Evolutionary conservation across 2,113 vertebrate genomes (phyloP).

Genomic region (Ellobius talpinus): DNA sequence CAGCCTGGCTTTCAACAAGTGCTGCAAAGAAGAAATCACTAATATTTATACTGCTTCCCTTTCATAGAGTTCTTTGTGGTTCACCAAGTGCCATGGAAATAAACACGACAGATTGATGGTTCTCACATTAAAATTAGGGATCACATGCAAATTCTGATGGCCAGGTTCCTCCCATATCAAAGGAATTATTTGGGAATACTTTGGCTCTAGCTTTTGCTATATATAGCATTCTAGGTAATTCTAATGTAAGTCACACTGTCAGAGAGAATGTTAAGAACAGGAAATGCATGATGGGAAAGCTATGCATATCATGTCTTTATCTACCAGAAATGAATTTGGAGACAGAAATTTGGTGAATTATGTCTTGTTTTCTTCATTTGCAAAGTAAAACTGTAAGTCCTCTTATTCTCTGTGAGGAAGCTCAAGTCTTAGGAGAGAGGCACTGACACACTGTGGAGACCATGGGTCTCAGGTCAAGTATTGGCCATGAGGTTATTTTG

Average conservation of each 20-base stretch:
- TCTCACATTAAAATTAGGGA: background rate
- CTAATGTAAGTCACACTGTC: background rate
- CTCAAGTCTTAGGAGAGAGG: background rate
- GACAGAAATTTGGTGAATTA: background rate
- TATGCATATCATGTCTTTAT: background rate
- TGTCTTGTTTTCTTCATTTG: slow-evolving; percentile 18
- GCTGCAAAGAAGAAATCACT: slow-evolving; percentile 20
- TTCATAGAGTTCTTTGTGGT: background rate
- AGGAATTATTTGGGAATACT: background rate
- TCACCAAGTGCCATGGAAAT: slow-evolving; percentile 1
- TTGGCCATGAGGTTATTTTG: slow-evolving; percentile 23
- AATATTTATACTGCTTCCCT: background rate
- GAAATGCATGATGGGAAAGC: background rate
- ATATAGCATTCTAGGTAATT: background rate
- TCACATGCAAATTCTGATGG: background rate
- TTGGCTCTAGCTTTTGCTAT: background rate
- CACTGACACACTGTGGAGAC: background rate
- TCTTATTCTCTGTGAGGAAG: background rate
- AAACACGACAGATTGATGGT: background rate
- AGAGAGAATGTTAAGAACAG: background rate
- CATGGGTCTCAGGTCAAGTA: background rate
- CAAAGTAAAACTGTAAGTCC: slow-evolving; percentile 19
- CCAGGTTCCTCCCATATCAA: background rate
- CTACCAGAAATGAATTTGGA: background rate
- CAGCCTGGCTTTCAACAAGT: background rate